Evolutionary conservation across 2,888 invertebrate species (phyloP).

Genomic region (Lepetodrilus schrolli): DNA sequence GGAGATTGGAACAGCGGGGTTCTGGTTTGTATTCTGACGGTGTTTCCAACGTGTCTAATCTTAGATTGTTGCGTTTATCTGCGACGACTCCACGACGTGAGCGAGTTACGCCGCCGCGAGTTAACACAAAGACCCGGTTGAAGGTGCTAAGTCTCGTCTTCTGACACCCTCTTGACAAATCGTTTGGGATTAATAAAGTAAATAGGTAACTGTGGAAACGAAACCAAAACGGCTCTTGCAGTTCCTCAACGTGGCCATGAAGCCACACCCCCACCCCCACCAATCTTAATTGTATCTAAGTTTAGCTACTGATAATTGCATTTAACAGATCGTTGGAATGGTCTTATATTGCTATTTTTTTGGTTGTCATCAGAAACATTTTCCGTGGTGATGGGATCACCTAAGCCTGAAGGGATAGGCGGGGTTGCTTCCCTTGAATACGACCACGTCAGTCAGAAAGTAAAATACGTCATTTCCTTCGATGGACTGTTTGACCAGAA

Average conservation of each 20-base stretch:
- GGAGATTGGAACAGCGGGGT: not conserved
- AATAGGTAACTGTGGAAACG: conserved; percentile 12
- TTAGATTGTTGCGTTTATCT: not conserved
- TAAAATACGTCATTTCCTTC: conserved; percentile 44
- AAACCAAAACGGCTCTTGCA: not conserved
- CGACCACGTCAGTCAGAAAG: conserved; percentile 40
- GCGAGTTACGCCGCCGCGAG: not conserved
- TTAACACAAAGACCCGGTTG: not conserved
- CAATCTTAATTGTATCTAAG: too few relatives aligned
- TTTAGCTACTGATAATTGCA: not conserved
- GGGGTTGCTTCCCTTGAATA: conserved; percentile 47
- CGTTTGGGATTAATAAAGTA: not conserved
- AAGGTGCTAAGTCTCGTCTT: conserved; percentile 7
- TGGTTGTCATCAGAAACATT: conserved; percentile 26
- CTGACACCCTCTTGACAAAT: not conserved
- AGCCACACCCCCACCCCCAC: too few relatives aligned
- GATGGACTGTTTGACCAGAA: conserved; percentile 40
- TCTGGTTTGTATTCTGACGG: not conserved
- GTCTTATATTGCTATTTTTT: too few relatives aligned
- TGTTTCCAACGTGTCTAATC: not conserved
- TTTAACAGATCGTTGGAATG: not conserved
- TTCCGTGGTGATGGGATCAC: conserved; percentile 46
- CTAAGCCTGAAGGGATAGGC: conserved; percentile 51
- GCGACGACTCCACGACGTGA: not conserved
- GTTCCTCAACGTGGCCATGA: too few relatives aligned